Evolutionary conservation across 2,888 invertebrate genomes (phyloP).

Genomic region (Latrodectus hesperus): DNA sequence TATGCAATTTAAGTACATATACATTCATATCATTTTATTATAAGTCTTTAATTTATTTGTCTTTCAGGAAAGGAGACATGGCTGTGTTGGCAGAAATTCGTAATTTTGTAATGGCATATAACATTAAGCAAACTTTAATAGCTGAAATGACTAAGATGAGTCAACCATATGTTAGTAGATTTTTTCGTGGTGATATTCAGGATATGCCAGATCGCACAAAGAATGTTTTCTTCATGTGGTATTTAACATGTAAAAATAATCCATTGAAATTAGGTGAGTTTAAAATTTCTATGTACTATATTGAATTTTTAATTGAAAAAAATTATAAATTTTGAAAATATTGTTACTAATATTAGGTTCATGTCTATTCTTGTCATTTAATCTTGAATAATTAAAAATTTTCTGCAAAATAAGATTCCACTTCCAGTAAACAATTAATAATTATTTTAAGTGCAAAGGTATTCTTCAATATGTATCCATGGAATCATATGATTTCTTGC

Average conservation of each 20-base stretch:
- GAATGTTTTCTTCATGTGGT: conserved; percentile 77
- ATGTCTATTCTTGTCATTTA: too few relatives aligned
- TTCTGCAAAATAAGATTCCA: too few relatives aligned
- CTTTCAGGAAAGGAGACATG: conserved; percentile 73
- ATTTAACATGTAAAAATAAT: conserved; percentile 75
- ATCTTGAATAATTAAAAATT: too few relatives aligned
- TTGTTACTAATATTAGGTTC: too few relatives aligned
- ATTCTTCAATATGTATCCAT: too few relatives aligned
- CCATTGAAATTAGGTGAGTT: conserved; percentile 73
- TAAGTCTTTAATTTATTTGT: background rate
- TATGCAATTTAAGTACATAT: too few relatives aligned
- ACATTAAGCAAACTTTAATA: conserved; percentile 76
- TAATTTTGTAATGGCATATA: conserved; percentile 76
- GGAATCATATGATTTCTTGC: too few relatives aligned
- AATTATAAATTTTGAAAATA: too few relatives aligned
- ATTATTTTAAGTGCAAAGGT: too few relatives aligned
- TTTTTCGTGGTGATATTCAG: conserved; percentile 76
- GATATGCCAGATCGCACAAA: conserved; percentile 77
- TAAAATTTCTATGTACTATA: background rate
- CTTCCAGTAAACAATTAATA: too few relatives aligned
- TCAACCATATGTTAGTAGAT: conserved; percentile 77
- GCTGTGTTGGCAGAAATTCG: conserved; percentile 76
- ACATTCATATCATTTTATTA: too few relatives aligned
- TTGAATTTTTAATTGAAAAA: too few relatives aligned
- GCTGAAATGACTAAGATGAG: conserved; percentile 76